Evolutionary conservation across 2,113 vertebrate genomes (phyloP).

Genomic region (Oreochromis spilurus): DNA sequence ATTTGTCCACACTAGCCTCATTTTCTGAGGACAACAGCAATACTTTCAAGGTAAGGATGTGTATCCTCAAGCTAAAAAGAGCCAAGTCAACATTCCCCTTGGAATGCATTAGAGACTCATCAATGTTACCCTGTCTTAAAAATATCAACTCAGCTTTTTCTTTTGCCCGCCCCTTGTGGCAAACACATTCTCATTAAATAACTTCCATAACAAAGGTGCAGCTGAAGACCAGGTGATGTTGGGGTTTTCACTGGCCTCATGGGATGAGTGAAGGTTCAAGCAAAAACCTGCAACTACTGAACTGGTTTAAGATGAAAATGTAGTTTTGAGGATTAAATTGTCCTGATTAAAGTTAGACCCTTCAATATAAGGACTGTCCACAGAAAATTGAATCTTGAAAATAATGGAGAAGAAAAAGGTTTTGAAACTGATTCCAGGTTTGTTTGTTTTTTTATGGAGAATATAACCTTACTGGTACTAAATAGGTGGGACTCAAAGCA

Average conservation of each 20-base stretch:
- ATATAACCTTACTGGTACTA: neutral
- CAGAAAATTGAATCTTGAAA: neutral
- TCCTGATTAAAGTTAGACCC: neutral
- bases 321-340: neutral
- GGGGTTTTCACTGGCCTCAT: neutral
- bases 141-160: slow-evolving; percentile 71
- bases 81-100: slow-evolving; percentile 64
- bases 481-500: neutral
- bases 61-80: slow-evolving; percentile 56
- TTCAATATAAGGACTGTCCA: neutral
- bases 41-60: slow-evolving; percentile 59
- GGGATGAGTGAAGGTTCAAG: neutral
- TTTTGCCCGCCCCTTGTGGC: slow-evolving; percentile 54
- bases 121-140: slow-evolving; percentile 53
- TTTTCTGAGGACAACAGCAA: slow-evolving; percentile 46
- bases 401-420: neutral
- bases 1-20: neutral
- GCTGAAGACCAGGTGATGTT: slow-evolving; percentile 10
- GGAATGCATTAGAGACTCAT: slow-evolving; percentile 68
- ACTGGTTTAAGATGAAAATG: neutral
- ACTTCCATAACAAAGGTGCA: slow-evolving; percentile 46
- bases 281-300: neutral
- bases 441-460: neutral
- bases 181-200: slow-evolving; percentile 66
- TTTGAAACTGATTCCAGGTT: neutral